Base-by-base conservation (phyloP, 1,140 invertebrate genomes). In the Drosophila subpulchrella region DNA sequence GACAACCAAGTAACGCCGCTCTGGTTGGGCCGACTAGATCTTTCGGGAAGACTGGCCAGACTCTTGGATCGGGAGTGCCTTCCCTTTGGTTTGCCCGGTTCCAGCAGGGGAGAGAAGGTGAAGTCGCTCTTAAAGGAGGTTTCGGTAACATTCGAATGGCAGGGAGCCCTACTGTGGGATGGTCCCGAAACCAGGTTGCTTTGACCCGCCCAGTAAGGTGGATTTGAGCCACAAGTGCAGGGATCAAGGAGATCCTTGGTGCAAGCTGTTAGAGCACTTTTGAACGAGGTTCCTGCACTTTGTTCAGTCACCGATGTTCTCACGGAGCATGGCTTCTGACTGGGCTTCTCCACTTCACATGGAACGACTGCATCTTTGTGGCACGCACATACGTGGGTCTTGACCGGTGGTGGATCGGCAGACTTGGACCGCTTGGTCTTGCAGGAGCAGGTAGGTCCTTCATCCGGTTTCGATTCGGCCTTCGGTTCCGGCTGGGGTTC, bases 361-460 rank as follows among this genome's bases (percentile, higher is more conserved):
- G 42, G 42, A 8, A n/a, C 11, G 13, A 13, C 3, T 27, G 1
- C 0, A 11, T 17, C 34, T 6, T 3, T 5, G 4, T 15, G 1
- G 34, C 62, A 11, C 7, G 17, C 36, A 48, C 30, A 12, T 10
- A 1, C 5, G 12, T 7, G 13, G 13, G 3, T 3, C 10, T n/a
- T 66, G 10, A 54, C 65, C 10, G 47, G 20, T 7, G 61, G 65
- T 13, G 61, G 61, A 66, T 68, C 65, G 10, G 65, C 65, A 12
- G 65, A 68, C 61, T 68, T 66, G 30, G 65, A 53, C 4, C 47
- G 24, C 15, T 27, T 20, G 0, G 15, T 1, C 2, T 13, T 0
- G 47, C 61, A 68, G 0, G 47, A 11, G 4, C 61, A 66, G n/a
- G n/a, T 4, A 2, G 61, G 10, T 10, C 11, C 36, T 12, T 10